Conservation (phyloP, 2,888 invertebrate species). For the Acrobasis consociella region DNA sequence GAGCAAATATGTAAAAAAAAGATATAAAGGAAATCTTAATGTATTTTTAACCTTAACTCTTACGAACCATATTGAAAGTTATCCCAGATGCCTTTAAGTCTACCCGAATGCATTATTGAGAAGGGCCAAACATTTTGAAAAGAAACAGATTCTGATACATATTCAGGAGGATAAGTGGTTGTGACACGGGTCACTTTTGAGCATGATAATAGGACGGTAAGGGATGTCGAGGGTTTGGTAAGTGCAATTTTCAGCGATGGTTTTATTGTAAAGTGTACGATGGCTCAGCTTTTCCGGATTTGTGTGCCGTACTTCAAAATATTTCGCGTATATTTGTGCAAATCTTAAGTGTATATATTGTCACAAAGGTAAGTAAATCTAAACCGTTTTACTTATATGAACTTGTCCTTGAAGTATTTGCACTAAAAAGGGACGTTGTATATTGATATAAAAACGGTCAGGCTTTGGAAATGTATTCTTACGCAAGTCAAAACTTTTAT, state of each 20-base stretch:
- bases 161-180: constrained; percentile 21
- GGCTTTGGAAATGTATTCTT: no score
- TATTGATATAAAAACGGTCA: no score
- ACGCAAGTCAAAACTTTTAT: no score
- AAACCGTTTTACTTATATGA: no score
- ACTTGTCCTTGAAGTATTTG: no score
- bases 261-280: neutral
- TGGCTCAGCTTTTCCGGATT: neutral
- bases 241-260: neutral
- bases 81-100: neutral
- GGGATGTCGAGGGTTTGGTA: constrained; percentile 4
- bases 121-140: constrained; percentile 15
- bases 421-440: no score
- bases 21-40: no score
- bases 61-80: neutral
- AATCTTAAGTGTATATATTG: no score
- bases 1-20: no score
- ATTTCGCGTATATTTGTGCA: neutral
- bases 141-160: constrained; percentile 19
- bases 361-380: no score
- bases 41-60: neutral
- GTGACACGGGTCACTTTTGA: constrained; percentile 22
- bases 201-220: constrained; percentile 15
- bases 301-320: neutral
- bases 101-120: constrained; percentile 16